Evolutionary conservation across 2,113 vertebrate species (phyloP).

Genomic region (Acrocephalus arundinaceus): DNA sequence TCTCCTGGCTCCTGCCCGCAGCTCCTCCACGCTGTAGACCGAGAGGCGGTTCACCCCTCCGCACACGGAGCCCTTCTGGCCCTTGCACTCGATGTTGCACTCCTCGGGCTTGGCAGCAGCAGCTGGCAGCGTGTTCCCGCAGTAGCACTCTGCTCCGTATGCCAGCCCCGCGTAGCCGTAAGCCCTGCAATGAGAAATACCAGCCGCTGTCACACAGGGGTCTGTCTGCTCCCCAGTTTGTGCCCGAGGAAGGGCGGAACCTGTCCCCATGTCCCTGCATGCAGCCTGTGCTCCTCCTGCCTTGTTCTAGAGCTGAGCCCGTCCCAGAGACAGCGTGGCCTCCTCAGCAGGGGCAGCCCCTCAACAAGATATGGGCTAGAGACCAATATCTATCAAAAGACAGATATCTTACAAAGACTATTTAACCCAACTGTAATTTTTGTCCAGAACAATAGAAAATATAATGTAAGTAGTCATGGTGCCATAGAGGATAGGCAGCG

Average conservation of each 20-base stretch:
- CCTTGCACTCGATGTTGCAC: constrained; percentile 88
- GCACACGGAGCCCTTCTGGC: constrained; percentile 83
- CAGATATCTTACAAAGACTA: not conserved
- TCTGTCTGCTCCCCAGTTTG: accelerated
- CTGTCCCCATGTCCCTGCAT: accelerated
- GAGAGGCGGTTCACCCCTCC: constrained; percentile 89
- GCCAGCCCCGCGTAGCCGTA: constrained; percentile 90
- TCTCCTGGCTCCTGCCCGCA: constrained; percentile 56
- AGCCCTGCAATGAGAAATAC: constrained; percentile 69
- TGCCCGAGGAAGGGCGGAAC: accelerated
- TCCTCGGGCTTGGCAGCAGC: constrained; percentile 73
- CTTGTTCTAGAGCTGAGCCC: accelerated
- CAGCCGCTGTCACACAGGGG: accelerated
- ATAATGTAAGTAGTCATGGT: not conserved
- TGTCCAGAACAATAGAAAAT: not conserved
- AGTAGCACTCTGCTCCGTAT: constrained; percentile 91
- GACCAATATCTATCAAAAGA: not conserved
- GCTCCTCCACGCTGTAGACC: constrained; percentile 84
- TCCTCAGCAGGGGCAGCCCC: not conserved
- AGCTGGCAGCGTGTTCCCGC: constrained; percentile 84
- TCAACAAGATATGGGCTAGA: not conserved
- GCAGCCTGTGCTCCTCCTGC: accelerated
- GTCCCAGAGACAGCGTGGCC: accelerated
- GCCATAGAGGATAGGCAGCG: not conserved
- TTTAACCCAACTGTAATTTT: not conserved